Conservation (phyloP, 2,113 vertebrate genomes). For the Notothenia rossii region DNA sequence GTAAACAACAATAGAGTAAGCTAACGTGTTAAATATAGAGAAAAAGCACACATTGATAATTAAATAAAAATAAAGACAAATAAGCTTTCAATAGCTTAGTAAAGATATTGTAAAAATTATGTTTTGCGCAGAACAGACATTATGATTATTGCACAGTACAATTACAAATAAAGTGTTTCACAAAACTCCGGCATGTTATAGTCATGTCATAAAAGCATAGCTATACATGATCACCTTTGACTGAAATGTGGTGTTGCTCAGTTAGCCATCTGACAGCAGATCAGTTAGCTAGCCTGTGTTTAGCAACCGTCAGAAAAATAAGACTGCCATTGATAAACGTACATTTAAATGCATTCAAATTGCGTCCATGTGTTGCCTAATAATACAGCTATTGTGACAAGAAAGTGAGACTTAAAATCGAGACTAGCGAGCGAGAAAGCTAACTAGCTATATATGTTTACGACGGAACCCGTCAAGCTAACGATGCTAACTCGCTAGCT, state of each 20-base stretch:
- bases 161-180: too few species aligned
- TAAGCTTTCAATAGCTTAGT: too few species aligned
- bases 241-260: not conserved
- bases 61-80: too few species aligned
- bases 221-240: not conserved
- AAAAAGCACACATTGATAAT: too few species aligned
- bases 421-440: conserved; percentile 18
- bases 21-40: too few species aligned
- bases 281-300: not conserved
- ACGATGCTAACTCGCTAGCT: conserved; percentile 55
- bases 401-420: not conserved
- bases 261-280: not conserved
- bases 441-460: conserved; percentile 41
- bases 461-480: conserved; percentile 64
- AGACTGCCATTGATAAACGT: not conserved
- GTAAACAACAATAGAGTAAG: too few species aligned
- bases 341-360: fast-evolving
- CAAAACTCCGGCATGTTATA: not conserved
- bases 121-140: too few species aligned
- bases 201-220: not conserved
- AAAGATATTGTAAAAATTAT: too few species aligned
- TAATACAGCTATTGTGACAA: not conserved
- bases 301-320: not conserved
- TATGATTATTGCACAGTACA: too few species aligned
- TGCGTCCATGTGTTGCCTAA: fast-evolving